Evolutionary conservation across 2,113 vertebrate genomes (phyloP).

Genomic region (Thermophis baileyi): DNA sequence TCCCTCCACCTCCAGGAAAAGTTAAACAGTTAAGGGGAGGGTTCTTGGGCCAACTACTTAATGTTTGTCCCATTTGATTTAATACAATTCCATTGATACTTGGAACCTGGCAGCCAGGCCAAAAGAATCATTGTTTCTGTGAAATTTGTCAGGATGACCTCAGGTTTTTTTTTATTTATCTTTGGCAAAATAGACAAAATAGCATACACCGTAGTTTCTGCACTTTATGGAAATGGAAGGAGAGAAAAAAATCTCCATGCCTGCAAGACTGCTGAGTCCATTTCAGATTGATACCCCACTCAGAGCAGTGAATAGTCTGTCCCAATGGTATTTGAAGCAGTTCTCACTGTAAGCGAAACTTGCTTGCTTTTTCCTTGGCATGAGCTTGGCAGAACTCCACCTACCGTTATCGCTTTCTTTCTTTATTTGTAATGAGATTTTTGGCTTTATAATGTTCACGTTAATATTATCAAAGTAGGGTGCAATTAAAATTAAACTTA

Average conservation of each 20-base stretch:
- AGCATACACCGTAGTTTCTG: slow-evolving; percentile 15
- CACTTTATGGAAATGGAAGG: slow-evolving; percentile 19
- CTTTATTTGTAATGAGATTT: not conserved
- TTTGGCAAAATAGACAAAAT: slow-evolving; percentile 59
- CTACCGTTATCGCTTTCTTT: not conserved
- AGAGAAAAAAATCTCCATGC: not conserved
- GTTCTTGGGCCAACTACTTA: slow-evolving; percentile 39
- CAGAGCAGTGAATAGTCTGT: not conserved
- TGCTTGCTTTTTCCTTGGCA: not conserved
- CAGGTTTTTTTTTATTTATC: slow-evolving; percentile 51
- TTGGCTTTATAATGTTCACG: not conserved
- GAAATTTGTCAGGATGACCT: slow-evolving; percentile 66
- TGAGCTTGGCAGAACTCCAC: not conserved
- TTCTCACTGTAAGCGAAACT: not conserved
- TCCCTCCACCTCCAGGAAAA: slow-evolving; percentile 32
- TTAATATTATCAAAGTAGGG: not conserved
- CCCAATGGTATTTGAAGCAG: not conserved
- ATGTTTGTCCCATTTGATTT: slow-evolving; percentile 52
- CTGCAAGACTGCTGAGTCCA: not conserved
- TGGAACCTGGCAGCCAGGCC: slow-evolving; percentile 46
- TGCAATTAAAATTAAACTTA: not conserved
- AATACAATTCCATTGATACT: slow-evolving; percentile 50
- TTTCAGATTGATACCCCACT: not conserved
- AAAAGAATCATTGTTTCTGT: slow-evolving; percentile 49
- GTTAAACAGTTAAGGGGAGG: slow-evolving; percentile 38